Percentiles rank a stretch among this genome's conserved stretches.
Conservation (phyloP, 2,113 vertebrate species). For the Entosphenus tridentatus region DNA sequence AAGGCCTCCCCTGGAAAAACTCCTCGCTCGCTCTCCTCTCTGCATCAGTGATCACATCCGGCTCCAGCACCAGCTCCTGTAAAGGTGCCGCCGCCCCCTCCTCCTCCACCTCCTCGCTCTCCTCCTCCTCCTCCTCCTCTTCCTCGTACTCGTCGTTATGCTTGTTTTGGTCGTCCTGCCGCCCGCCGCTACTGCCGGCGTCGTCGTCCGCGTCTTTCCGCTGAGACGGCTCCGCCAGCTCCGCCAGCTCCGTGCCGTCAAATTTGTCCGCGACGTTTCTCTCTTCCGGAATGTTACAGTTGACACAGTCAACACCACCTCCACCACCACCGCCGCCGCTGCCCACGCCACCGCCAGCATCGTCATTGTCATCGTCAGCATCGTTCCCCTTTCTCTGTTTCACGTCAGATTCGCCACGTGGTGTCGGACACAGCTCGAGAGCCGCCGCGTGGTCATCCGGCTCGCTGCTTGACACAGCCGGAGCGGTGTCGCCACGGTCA, state of each 20-base stretch:
- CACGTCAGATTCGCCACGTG: conserved; percentile 4
- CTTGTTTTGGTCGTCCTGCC: not conserved
- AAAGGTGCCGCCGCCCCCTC: conserved; percentile 62
- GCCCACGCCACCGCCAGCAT: not conserved
- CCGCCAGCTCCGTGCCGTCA: conserved; percentile 5
- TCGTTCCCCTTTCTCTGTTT: conserved; percentile 10
- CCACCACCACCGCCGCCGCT: not conserved
- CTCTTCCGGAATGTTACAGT: not conserved
- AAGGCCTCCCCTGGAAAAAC: conserved; percentile 80
- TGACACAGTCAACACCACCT: not conserved
- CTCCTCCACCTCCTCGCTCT: conserved; percentile 26
- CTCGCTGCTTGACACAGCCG: too few relatives aligned
- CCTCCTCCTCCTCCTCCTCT: conserved; percentile 20
- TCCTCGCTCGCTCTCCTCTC: conserved; percentile 90
- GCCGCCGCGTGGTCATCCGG: too few relatives aligned
- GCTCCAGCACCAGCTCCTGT: conserved; percentile 54
- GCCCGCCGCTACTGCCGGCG: conserved; percentile 10
- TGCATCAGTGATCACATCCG: conserved; percentile 44
- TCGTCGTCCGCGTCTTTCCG: not conserved
- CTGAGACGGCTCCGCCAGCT: not conserved
- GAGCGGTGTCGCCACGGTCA: too few relatives aligned
- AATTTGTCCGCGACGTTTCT: not conserved
- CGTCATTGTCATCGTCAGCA: conserved; percentile 13
- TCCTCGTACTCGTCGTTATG: conserved; percentile 7
- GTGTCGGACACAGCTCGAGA: too few relatives aligned